phyloP scores from a whole-genome alignment of 2,888 invertebrate genomes.

The Drosophila colorata region DNA sequence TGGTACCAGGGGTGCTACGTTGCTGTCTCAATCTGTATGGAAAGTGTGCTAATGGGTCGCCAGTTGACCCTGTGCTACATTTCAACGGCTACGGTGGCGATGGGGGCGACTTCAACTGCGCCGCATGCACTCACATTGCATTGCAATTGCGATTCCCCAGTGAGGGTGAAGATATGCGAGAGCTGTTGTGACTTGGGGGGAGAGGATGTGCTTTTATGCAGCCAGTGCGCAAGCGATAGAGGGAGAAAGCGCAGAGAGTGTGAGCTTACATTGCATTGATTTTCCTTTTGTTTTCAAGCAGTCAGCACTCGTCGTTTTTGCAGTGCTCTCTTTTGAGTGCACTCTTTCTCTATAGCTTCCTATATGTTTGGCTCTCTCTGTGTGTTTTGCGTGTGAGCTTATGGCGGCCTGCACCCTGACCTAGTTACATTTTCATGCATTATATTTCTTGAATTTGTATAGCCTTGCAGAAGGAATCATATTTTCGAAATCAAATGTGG shows the following conservation, averaged over 20 bases:
- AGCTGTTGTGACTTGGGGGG: not conserved
- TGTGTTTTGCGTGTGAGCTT: conserved; percentile 30
- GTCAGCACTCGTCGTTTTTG: conserved; percentile 28
- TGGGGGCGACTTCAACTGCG: conserved; percentile 28
- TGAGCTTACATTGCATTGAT: conserved; percentile 41
- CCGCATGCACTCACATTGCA: conserved; percentile 68
- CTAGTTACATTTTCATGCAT: conserved; percentile 79
- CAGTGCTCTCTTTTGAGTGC: conserved; percentile 15
- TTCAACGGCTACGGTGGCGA: conserved; percentile 44
- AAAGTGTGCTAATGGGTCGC: conserved; percentile 84
- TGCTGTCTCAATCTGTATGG: conserved; percentile 34
- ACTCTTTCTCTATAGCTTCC: conserved; percentile 7
- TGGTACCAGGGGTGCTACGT: not conserved
- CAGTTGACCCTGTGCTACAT: conserved; percentile 84
- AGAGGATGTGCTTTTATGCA: conserved; percentile 6
- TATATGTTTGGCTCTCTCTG: conserved; percentile 20
- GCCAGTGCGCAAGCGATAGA: conserved; percentile 3
- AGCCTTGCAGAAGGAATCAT: conserved; percentile 1
- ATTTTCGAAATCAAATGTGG: too few species aligned
- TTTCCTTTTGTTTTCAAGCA: conserved; percentile 25
- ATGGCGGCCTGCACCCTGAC: conserved; percentile 82
- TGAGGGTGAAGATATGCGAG: conserved; percentile 7
- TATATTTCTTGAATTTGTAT: conserved; percentile 45
- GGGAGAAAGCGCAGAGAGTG: conserved; percentile 7
- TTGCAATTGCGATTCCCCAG: conserved; percentile 33